These are phyloP conservation scores for Syngnathus typhle DNA, from an alignment of 2,113 vertebrate species.

Conservation along the genomic window DNA sequence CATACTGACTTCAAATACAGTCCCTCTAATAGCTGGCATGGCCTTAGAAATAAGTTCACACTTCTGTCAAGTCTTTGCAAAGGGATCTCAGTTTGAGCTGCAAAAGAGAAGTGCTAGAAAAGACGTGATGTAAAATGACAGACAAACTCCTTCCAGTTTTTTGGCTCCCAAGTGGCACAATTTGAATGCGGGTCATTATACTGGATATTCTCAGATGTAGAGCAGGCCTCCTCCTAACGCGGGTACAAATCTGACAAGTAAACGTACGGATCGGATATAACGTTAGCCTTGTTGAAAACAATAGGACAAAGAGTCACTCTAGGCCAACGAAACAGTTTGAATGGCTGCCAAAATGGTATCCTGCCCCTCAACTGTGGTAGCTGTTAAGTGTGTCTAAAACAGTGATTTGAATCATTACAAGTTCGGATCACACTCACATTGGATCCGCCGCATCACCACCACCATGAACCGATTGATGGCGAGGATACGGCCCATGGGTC, in stretches of 20 bases:
- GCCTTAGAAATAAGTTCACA: slow-evolving; percentile 17
- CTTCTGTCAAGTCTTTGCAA: slow-evolving; percentile 10
- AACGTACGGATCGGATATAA: background rate
- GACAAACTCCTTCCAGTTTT: background rate
- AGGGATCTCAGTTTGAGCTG: background rate
- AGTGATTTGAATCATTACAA: background rate
- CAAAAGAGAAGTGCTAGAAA: background rate
- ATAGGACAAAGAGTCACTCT: too few relatives aligned
- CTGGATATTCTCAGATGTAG: background rate
- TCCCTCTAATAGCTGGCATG: slow-evolving; percentile 34
- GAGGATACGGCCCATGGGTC: background rate
- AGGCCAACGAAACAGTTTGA: background rate
- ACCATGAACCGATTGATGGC: background rate
- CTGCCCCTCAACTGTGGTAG: background rate
- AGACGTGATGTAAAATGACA: background rate
- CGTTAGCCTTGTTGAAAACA: too few relatives aligned
- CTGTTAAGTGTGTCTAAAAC: background rate
- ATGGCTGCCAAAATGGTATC: background rate
- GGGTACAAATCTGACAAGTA: background rate
- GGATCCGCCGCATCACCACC: too few relatives aligned
- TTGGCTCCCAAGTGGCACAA: background rate
- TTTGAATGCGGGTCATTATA: background rate
- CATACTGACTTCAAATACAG: slow-evolving; percentile 27
- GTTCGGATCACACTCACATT: background rate
- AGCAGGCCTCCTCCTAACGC: background rate